Evolutionary conservation across 2,113 vertebrate species (phyloP).

Genomic region (Gobius niger): DNA sequence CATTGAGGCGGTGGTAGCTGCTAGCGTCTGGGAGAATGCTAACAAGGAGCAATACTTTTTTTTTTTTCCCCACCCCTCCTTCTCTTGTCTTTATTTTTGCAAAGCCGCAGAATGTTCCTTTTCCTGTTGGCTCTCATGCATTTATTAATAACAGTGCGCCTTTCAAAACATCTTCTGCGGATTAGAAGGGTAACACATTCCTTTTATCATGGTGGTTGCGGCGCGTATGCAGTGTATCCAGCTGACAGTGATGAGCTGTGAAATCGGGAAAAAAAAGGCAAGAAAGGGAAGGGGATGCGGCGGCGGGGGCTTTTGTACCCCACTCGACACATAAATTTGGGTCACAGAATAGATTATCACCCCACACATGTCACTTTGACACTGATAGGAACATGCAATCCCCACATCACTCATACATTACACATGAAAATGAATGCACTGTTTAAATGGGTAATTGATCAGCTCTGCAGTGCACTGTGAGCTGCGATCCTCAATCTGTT

Average conservation of each 20-base stretch:
- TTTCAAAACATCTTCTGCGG: slow-evolving; percentile 73
- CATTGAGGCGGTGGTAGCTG: slow-evolving; percentile 59
- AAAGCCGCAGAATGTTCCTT: slow-evolving; percentile 64
- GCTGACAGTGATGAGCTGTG: slow-evolving; percentile 73
- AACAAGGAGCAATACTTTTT: slow-evolving; percentile 43
- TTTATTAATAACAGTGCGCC: slow-evolving; percentile 74
- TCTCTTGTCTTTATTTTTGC: slow-evolving; percentile 47
- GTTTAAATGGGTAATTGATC: slow-evolving; percentile 61
- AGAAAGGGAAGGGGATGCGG: slow-evolving; percentile 46
- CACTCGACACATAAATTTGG: slow-evolving; percentile 70
- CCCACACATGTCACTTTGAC: slow-evolving; percentile 64
- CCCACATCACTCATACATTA: slow-evolving; percentile 61
- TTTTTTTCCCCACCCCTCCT: neutral
- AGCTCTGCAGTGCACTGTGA: slow-evolving; percentile 19
- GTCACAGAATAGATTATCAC: slow-evolving; percentile 73
- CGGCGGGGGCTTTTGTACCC: slow-evolving; percentile 55
- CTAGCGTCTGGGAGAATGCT: slow-evolving; percentile 56
- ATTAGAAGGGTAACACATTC: slow-evolving; percentile 70
- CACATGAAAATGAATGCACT: slow-evolving; percentile 55
- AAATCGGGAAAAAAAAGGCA: slow-evolving; percentile 49
- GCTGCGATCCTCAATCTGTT: slow-evolving; percentile 15
- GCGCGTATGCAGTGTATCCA: slow-evolving; percentile 16
- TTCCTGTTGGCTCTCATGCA: slow-evolving; percentile 70
- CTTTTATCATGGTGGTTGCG: slow-evolving; percentile 61
- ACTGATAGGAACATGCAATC: slow-evolving; percentile 49